phyloP scores from a whole-genome alignment of 64 coral and sea anemone species.

The Pocillopora damicornis region DNA sequence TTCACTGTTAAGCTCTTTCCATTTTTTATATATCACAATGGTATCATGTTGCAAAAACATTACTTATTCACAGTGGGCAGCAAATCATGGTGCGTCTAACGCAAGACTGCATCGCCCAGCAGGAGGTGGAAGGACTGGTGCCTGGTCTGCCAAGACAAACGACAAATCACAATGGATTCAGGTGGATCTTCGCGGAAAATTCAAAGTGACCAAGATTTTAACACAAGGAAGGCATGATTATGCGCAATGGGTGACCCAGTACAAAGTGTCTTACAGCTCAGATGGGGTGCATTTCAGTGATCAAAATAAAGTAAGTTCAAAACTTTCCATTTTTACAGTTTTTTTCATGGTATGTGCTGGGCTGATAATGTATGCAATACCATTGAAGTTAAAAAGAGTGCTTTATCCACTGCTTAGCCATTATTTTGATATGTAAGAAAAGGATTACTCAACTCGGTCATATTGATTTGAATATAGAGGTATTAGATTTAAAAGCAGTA shows the following conservation, averaged over 20 bases:
- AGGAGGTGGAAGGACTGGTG: neutral
- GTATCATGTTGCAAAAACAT: no score
- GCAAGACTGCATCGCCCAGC: neutral
- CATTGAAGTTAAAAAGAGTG: no score
- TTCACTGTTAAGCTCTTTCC: no score
- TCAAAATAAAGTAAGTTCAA: neutral
- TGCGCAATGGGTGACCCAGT: neutral
- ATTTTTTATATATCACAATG: no score
- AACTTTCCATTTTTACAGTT: no score
- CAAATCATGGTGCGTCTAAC: neutral
- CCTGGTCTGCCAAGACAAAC: conserved; percentile 1
- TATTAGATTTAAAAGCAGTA: no score
- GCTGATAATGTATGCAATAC: no score
- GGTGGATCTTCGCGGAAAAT: neutral
- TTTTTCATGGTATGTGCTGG: no score
- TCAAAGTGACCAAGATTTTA: neutral
- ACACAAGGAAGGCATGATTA: neutral
- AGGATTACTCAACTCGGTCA: no score
- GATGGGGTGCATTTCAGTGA: neutral
- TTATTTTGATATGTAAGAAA: no score
- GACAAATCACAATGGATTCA: conserved; percentile 16
- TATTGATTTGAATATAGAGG: no score
- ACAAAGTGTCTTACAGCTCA: neutral
- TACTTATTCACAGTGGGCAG: neutral
- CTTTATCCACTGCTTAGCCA: no score